A percentile compares a stretch with the other conserved stretches of the same genome.
These are phyloP conservation scores for Clupea harengus DNA, from an alignment of 2,113 vertebrate genomes.

Conservation along the genomic window DNA sequence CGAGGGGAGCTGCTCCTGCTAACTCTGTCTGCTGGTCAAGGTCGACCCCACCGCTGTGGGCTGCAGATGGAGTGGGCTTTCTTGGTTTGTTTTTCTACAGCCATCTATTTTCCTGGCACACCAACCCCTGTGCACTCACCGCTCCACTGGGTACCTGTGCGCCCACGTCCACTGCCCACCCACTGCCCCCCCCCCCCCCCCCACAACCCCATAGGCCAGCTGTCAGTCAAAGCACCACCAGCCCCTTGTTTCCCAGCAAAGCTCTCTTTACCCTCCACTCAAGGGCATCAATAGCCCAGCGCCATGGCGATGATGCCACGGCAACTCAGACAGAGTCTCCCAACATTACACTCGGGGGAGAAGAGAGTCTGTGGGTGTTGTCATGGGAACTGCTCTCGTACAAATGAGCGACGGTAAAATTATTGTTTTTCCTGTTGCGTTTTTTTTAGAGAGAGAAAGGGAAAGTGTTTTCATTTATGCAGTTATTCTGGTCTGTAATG, in stretches of 20 bases:
- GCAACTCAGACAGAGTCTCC: not conserved
- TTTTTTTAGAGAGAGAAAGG: not conserved
- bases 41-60: constrained; percentile 46
- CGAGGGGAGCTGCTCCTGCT: constrained; percentile 40
- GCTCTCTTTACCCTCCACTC: constrained; percentile 42
- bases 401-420: not conserved
- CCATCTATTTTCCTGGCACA: constrained; percentile 44
- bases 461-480: not conserved
- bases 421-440: not conserved
- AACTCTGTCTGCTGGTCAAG: constrained; percentile 61
- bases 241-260: constrained; percentile 24
- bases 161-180: not conserved
- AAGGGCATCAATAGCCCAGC: constrained; percentile 36
- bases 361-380: not conserved
- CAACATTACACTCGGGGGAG: not conserved
- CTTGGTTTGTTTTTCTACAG: not conserved
- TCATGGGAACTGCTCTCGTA: constrained; percentile 25
- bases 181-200: not conserved
- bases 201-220: not conserved
- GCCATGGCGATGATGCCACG: constrained; percentile 1
- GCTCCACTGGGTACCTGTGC: not conserved
- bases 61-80: constrained; percentile 18
- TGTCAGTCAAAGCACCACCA: not conserved
- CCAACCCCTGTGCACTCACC: constrained; percentile 18
- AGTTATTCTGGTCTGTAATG: not conserved